Evolutionary conservation across 2,888 invertebrate genomes (phyloP).

Genomic region (Hyalella azteca): DNA sequence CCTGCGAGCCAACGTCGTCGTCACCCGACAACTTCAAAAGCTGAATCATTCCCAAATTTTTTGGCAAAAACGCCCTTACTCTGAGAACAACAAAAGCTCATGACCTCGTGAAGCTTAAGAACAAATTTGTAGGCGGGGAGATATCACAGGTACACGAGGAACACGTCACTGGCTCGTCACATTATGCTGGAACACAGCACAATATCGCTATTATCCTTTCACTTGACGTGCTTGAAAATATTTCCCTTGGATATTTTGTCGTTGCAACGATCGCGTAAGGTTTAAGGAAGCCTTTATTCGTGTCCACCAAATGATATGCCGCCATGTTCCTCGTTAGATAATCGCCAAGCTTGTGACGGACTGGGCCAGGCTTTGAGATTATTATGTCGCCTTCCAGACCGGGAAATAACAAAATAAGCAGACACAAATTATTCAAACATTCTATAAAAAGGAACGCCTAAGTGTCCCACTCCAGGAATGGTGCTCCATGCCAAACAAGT

Average conservation of each 20-base stretch:
- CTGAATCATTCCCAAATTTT: background rate
- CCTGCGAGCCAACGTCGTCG: no score
- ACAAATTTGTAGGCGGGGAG: background rate
- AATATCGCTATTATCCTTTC: conserved; percentile 10
- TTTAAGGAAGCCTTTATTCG: conserved; percentile 8
- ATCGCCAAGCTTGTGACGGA: no score
- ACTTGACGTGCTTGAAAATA: conserved; percentile 11
- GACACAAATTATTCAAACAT: no score
- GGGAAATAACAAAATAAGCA: no score
- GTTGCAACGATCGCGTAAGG: background rate
- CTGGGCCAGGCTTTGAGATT: no score
- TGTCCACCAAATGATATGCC: no score
- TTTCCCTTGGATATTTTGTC: background rate
- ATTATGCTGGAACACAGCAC: conserved; percentile 7
- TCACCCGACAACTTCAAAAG: no score
- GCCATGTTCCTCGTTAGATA: no score
- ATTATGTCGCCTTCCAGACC: no score
- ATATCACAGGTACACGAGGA: background rate
- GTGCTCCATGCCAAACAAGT: no score
- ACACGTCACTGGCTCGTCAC: conserved; percentile 9
- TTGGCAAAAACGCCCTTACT: background rate
- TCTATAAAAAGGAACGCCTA: no score
- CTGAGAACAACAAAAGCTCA: conserved; percentile 1
- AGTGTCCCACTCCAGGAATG: no score
- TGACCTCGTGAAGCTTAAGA: background rate